Evolutionary conservation across 2,797 vertebrate species (phyloP).

Genomic region (Trachurus trachurus): DNA sequence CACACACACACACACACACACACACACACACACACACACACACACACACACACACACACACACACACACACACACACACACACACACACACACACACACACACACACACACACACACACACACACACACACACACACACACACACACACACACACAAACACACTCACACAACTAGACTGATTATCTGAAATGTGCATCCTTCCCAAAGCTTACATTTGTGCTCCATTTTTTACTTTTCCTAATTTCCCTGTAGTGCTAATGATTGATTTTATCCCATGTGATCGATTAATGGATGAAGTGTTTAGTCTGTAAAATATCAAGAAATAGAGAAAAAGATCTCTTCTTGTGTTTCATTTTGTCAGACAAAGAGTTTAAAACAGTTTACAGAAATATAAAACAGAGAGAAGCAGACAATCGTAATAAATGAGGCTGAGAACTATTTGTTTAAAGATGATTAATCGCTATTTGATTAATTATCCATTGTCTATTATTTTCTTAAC

Average conservation of each 20-base stretch:
- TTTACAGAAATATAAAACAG: not conserved
- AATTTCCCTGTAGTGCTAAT: too few relatives aligned
- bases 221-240: too few relatives aligned
- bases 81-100: not conserved
- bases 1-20: too few relatives aligned
- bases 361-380: not conserved
- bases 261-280: too few relatives aligned
- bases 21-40: not conserved
- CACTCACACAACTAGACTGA: not conserved
- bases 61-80: not conserved
- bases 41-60: not conserved
- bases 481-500: not conserved
- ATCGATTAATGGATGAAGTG: too few relatives aligned
- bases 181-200: not conserved
- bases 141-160: not conserved
- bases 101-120: too few relatives aligned
- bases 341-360: not conserved
- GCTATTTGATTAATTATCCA: not conserved
- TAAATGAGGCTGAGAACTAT: not conserved
- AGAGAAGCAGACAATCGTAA: not conserved
- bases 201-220: not conserved
- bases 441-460: not conserved
- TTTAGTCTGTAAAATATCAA: too few relatives aligned
- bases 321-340: not conserved
- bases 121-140: slow-evolving; percentile 6